These are phyloP conservation scores for Bovichtus variegatus DNA, from an alignment of 2,797 vertebrate genomes.

Conservation along the genomic window DNA sequence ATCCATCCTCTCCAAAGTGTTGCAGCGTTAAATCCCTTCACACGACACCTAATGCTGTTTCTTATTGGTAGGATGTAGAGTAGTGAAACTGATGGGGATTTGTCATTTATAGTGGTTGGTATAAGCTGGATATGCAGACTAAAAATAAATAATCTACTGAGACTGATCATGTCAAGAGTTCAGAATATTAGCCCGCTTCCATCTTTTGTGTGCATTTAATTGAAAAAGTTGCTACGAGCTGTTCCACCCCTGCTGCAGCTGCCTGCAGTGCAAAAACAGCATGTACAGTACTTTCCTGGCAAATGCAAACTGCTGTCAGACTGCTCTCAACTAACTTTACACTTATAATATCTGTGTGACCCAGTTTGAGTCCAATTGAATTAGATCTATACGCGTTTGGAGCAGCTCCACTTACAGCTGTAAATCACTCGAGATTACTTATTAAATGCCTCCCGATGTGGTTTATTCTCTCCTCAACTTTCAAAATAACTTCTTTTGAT, in stretches of 20 bases:
- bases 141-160: constrained; percentile 37
- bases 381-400: constrained; percentile 71
- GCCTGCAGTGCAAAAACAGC: constrained; percentile 52
- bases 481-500: constrained; percentile 56
- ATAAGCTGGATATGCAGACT: constrained; percentile 14
- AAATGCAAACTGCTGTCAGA: constrained; percentile 64
- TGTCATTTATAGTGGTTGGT: constrained; percentile 19
- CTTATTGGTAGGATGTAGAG: constrained; percentile 10
- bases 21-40: constrained; percentile 25
- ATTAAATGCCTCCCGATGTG: constrained; percentile 58
- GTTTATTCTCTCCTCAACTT: constrained; percentile 57
- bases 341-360: constrained; percentile 79
- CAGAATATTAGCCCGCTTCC: constrained; percentile 27
- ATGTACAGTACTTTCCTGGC: constrained; percentile 32
- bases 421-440: constrained; percentile 72
- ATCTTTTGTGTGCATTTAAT: constrained; percentile 58
- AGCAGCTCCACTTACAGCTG: constrained; percentile 74
- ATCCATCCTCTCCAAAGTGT: constrained; percentile 18
- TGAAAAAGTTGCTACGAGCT: constrained; percentile 48
- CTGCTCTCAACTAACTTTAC: constrained; percentile 67
- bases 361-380: constrained; percentile 79
- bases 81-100: constrained; percentile 40
- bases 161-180: constrained; percentile 32
- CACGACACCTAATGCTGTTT: constrained; percentile 15
- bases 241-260: constrained; percentile 29